Evolutionary conservation across 2,113 vertebrate species (phyloP).

Genomic region (Phrynosoma platyrhinos): DNA sequence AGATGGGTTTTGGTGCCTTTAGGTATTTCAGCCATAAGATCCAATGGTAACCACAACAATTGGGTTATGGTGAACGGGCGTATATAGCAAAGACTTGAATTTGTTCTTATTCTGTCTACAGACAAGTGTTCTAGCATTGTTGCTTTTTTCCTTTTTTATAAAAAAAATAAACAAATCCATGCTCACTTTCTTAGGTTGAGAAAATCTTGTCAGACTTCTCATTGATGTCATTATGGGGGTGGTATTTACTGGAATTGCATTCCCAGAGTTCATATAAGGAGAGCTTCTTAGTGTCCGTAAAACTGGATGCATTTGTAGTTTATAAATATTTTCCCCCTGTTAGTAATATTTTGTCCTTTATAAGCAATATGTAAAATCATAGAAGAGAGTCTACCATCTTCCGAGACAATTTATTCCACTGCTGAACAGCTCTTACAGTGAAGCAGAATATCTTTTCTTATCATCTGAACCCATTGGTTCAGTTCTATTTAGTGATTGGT

Average conservation of each 20-base stretch:
- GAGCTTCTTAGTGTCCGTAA: not conserved
- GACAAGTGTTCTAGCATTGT: not conserved
- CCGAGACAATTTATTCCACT: too few relatives aligned
- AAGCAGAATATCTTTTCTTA: too few relatives aligned
- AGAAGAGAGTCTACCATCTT: too few relatives aligned
- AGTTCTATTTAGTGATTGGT: too few relatives aligned
- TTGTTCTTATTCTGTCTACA: slow-evolving; percentile 9
- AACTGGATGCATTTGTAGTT: not conserved
- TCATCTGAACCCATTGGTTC: too few relatives aligned
- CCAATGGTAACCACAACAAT: slow-evolving; percentile 24
- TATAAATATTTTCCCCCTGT: too few relatives aligned
- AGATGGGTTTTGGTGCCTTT: too few relatives aligned
- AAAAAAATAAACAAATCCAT: not conserved
- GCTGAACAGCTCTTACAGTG: too few relatives aligned
- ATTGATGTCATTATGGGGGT: not conserved
- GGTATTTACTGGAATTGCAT: not conserved
- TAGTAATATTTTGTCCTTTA: too few relatives aligned
- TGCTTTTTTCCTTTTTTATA: not conserved
- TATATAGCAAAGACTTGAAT: not conserved
- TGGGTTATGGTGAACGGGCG: slow-evolving; percentile 9
- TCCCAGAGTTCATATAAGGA: not conserved
- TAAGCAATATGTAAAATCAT: too few relatives aligned
- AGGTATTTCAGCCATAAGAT: too few relatives aligned
- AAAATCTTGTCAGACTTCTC: not conserved
- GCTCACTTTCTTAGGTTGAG: not conserved